Evolutionary conservation across 2,888 invertebrate species (phyloP).

Genomic region (Tridacna gigas): DNA sequence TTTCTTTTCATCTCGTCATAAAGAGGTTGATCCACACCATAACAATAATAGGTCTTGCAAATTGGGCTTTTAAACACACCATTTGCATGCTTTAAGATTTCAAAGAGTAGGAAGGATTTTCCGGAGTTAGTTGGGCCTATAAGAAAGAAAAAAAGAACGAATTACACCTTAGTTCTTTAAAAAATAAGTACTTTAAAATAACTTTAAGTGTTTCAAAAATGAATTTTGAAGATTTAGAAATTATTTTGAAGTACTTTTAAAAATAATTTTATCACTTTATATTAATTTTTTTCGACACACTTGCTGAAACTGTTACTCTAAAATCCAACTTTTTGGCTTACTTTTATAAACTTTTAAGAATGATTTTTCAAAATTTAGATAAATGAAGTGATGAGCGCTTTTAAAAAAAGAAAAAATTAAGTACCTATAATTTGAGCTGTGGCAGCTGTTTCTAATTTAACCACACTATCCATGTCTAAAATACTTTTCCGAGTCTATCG

Average conservation of each 20-base stretch:
- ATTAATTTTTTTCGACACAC: neutral
- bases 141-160: neutral
- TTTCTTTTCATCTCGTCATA: slow-evolving; percentile 31
- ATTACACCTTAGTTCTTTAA: neutral
- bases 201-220: neutral
- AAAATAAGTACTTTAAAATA: neutral
- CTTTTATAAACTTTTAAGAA: neutral
- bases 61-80: slow-evolving; percentile 24
- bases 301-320: neutral
- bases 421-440: slow-evolving; percentile 28
- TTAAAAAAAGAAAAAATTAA: neutral
- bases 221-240: neutral
- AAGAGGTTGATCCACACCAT: slow-evolving; percentile 30
- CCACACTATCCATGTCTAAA: slow-evolving; percentile 26
- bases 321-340: neutral
- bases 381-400: neutral
- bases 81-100: slow-evolving; percentile 22
- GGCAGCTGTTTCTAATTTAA: slow-evolving; percentile 18
- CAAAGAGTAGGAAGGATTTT: slow-evolving; percentile 15
- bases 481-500: neutral
- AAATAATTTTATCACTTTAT: neutral
- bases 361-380: neutral
- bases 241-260: neutral
- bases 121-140: slow-evolving; percentile 26
- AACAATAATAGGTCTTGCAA: slow-evolving; percentile 20